phyloP scores from a whole-genome alignment of 2,113 vertebrate genomes.

The Pardalotus punctatus region DNA sequence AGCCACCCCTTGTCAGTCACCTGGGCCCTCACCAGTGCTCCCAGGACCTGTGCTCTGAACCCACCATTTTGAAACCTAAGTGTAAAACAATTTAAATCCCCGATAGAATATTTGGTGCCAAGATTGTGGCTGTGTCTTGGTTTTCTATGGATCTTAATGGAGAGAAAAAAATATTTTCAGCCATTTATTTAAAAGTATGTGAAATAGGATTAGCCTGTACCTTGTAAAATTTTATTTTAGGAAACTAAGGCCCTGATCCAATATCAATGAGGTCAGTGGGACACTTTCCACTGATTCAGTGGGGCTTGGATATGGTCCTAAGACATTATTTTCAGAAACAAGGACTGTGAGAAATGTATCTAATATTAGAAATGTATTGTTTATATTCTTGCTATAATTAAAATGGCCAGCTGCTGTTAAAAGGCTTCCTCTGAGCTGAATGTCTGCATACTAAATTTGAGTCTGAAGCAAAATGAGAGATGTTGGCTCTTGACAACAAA shows the following conservation, averaged over 20 bases:
- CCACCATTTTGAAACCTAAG: background rate
- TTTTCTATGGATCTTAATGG: background rate
- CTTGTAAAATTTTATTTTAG: constrained; percentile 65
- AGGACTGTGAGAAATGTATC: constrained; percentile 47
- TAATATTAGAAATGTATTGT: constrained; percentile 63
- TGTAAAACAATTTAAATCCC: background rate
- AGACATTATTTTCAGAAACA: constrained; percentile 61
- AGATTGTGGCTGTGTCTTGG: background rate
- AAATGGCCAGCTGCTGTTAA: constrained; percentile 35
- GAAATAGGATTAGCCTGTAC: constrained; percentile 40
- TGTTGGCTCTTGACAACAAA: background rate
- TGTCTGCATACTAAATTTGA: background rate
- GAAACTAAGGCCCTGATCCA: constrained; percentile 45
- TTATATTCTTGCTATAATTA: constrained; percentile 59
- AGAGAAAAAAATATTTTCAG: background rate
- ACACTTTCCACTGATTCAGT: constrained; percentile 55
- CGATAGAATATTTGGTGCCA: background rate
- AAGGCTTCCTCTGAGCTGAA: constrained; percentile 24
- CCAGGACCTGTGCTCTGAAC: background rate
- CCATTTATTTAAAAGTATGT: constrained; percentile 44
- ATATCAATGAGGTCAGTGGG: constrained; percentile 64
- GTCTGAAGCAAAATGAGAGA: constrained; percentile 20
- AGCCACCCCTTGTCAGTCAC: background rate
- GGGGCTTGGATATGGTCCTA: constrained; percentile 54
- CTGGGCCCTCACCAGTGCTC: background rate